phyloP scores from a whole-genome alignment of 2,113 vertebrate genomes.

The Pyrgilauda ruficollis region DNA sequence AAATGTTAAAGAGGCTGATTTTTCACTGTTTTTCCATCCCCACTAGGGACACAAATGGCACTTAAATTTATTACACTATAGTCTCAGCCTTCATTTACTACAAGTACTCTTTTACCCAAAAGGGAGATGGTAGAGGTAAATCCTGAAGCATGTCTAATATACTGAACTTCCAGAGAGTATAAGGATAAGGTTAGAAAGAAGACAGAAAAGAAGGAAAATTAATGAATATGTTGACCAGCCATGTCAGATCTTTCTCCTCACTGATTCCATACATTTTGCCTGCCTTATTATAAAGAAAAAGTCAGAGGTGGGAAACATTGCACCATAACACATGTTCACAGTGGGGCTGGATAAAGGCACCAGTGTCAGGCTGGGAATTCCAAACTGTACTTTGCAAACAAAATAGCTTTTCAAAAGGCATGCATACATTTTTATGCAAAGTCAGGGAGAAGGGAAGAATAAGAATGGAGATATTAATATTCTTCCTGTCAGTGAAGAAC shows the following conservation, averaged over 20 bases:
- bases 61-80: neutral
- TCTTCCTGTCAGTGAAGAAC: neutral
- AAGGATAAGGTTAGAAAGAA: neutral
- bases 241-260: neutral
- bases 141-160: neutral
- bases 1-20: neutral
- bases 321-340: neutral
- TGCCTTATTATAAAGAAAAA: neutral
- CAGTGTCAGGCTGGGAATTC: neutral
- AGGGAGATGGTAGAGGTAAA: neutral
- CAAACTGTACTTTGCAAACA: neutral
- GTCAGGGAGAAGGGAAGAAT: neutral
- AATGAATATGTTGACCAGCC: neutral
- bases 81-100: neutral
- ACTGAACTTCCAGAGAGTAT: neutral
- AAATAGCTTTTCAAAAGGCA: neutral
- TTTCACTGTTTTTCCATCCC: neutral
- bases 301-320: neutral
- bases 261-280: neutral
- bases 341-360: neutral
- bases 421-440: neutral
- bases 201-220: neutral
- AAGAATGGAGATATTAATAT: neutral
- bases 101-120: neutral
- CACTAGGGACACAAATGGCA: neutral